Percentiles rank a stretch among this genome's conserved stretches.
phyloP scores from a whole-genome alignment of 2,113 vertebrate genomes.

The Rhadina sibilatrix region DNA sequence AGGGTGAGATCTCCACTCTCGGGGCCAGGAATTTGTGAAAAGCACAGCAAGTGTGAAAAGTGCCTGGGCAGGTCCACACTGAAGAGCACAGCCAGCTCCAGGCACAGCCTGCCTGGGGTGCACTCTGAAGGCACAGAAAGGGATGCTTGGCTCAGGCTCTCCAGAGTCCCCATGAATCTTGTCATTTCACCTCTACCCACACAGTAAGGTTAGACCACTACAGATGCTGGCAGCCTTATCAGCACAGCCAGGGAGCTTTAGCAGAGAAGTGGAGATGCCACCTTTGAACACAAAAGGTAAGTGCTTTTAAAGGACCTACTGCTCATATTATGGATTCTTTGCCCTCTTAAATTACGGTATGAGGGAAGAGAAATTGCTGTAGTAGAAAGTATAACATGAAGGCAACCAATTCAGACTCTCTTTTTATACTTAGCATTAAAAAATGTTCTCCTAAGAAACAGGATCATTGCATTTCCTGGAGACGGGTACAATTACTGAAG shows the following conservation, averaged over 20 bases:
- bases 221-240: background rate
- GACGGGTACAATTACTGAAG: background rate
- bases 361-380: background rate
- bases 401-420: background rate
- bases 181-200: background rate
- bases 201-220: background rate
- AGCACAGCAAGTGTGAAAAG: accelerated
- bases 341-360: background rate
- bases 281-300: background rate
- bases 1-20: accelerated
- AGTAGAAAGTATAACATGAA: background rate
- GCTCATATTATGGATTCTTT: background rate
- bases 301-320: background rate
- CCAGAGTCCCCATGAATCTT: accelerated
- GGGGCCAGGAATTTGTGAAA: background rate
- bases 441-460: background rate
- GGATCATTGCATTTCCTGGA: background rate
- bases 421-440: background rate
- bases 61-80: background rate
- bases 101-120: background rate
- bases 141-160: background rate
- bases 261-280: background rate
- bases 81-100: background rate
- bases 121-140: accelerated
- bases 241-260: background rate